Percentiles rank a stretch among this genome's conserved stretches.
These are phyloP conservation scores for Amitus sp. DNA, from an alignment of 2,888 invertebrate species.

Conservation along the genomic window DNA sequence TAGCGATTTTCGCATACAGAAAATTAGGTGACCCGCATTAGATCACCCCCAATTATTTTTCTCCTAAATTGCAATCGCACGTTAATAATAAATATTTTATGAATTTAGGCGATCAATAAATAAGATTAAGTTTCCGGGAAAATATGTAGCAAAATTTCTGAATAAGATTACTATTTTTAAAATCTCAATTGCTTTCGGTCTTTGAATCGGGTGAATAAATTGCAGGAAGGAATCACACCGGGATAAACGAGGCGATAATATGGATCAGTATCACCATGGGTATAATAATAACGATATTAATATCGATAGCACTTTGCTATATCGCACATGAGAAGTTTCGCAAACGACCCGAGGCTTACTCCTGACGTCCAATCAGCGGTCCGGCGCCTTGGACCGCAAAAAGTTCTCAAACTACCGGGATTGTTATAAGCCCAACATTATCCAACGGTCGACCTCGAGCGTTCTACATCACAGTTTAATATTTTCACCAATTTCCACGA, in stretches of 20 bases:
- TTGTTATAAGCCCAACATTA: constrained; percentile 55
- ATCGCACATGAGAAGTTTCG: constrained; percentile 84
- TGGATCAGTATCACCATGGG: constrained; percentile 92
- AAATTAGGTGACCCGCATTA: too few relatives aligned
- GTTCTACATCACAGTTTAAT: constrained; percentile 56
- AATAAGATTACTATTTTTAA: too few relatives aligned
- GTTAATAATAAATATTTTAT: too few relatives aligned
- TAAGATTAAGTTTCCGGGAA: too few relatives aligned
- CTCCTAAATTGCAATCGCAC: too few relatives aligned
- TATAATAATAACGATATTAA: constrained; percentile 81
- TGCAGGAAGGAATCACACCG: constrained; percentile 82
- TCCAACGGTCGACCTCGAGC: constrained; percentile 56
- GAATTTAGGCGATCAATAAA: too few relatives aligned
- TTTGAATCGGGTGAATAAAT: too few relatives aligned
- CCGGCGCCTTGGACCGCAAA: constrained; percentile 53
- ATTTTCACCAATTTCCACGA: too few relatives aligned
- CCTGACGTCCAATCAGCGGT: constrained; percentile 55
- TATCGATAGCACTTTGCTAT: constrained; percentile 85
- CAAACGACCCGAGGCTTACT: constrained; percentile 72
- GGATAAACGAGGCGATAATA: constrained; percentile 88
- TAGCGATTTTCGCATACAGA: too few relatives aligned
- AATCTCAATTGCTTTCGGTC: too few relatives aligned
- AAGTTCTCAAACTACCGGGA: constrained; percentile 51
- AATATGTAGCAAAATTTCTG: too few relatives aligned
- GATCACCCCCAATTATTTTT: too few relatives aligned